Conservation (phyloP, 1,140 invertebrate species). For the Drosophila tani region DNA sequence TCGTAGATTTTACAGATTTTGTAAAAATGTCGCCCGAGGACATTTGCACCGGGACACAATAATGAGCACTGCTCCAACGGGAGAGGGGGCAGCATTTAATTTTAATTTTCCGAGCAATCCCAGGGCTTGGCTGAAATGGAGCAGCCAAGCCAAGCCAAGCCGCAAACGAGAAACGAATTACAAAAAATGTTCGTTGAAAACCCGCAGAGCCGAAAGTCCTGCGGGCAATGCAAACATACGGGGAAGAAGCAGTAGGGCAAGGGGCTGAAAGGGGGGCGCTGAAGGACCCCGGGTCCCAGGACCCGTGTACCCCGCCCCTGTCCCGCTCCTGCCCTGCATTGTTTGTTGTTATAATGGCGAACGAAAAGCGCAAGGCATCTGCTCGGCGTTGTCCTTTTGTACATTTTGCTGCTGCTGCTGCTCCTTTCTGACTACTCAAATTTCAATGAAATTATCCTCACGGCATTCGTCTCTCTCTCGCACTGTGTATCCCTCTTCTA, state of each 20-base stretch:
- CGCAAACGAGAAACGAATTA: conserved; percentile 45
- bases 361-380: conserved; percentile 81
- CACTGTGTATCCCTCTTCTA: conserved; percentile 1
- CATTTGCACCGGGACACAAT: conserved; percentile 28
- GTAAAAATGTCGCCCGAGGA: conserved; percentile 67
- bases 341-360: conserved; percentile 81
- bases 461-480: conserved; percentile 61
- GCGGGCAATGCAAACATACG: conserved; percentile 54
- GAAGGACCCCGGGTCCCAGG: conserved; percentile 27
- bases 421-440: conserved; percentile 80
- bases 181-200: conserved; percentile 38
- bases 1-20: conserved; percentile 58
- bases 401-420: conserved; percentile 69
- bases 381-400: conserved; percentile 76
- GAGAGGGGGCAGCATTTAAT: conserved; percentile 43
- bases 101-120: conserved; percentile 33
- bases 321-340: conserved; percentile 56
- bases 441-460: conserved; percentile 84
- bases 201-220: conserved; percentile 70
- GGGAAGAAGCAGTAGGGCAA: not conserved
- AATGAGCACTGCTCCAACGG: conserved; percentile 9
- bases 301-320: conserved; percentile 19
- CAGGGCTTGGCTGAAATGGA: conserved; percentile 73
- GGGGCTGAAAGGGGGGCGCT: not conserved
- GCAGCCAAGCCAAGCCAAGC: conserved; percentile 33